These are phyloP conservation scores for Cynoglossus semilaevis DNA, from an alignment of 2,113 vertebrate genomes.

Conservation along the genomic window DNA sequence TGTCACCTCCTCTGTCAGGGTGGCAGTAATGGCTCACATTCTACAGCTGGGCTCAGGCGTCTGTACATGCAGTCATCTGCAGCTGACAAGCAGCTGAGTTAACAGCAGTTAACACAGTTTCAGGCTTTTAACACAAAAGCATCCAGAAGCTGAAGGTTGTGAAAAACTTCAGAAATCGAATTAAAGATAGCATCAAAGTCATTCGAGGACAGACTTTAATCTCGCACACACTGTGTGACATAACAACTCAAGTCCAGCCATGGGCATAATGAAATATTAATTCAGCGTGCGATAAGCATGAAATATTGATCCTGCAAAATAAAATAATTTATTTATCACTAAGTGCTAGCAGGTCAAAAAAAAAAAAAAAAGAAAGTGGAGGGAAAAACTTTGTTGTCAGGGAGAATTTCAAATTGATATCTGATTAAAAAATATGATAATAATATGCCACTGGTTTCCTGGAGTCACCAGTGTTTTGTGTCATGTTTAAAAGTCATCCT, in stretches of 20 bases:
- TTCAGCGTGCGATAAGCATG: not conserved
- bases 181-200: no score
- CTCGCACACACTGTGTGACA: not conserved
- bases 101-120: no score
- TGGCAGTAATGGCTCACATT: no score
- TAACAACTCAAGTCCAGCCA: not conserved
- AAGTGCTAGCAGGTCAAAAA: not conserved
- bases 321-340: not conserved
- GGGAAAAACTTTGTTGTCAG: not conserved
- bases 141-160: not conserved
- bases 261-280: not conserved
- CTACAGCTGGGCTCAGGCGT: no score
- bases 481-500: constrained; percentile 4
- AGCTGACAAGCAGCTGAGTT: no score
- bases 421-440: no score
- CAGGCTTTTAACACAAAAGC: no score
- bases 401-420: no score
- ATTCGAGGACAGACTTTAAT: not conserved
- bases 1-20: no score
- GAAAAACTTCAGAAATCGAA: not conserved
- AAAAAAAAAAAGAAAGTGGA: not conserved
- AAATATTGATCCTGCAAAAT: constrained; percentile 1
- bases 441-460: not conserved
- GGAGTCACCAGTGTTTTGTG: not conserved
- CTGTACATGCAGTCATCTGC: no score